Evolutionary conservation across 2,113 vertebrate species (phyloP).

Genomic region (Tetraodon nigroviridis): DNA sequence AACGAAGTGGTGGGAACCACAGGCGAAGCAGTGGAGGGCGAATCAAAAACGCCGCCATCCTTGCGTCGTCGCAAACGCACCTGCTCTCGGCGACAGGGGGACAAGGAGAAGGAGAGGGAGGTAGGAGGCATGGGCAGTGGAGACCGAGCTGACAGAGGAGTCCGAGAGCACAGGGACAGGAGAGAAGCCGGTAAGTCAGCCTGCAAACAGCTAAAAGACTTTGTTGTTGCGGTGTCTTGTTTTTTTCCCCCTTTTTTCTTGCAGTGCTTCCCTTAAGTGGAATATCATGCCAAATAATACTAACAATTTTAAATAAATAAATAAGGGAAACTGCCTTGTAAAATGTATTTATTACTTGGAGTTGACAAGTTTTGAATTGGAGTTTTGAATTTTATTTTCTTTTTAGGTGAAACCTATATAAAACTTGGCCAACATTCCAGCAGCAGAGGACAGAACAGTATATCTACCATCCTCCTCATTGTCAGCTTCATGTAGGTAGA

Average conservation of each 20-base stretch:
- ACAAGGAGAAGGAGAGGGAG: constrained; percentile 69
- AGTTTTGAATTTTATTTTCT: background rate
- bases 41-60: constrained; percentile 67
- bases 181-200: constrained; percentile 62
- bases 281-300: no score
- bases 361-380: no score
- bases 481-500: constrained; percentile 82
- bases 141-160: constrained; percentile 65
- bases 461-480: constrained; percentile 82
- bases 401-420: constrained; percentile 59
- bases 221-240: no score
- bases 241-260: background rate
- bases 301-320: no score
- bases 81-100: constrained; percentile 76
- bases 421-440: constrained; percentile 63
- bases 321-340: no score
- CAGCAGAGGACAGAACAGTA: constrained; percentile 58
- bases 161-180: constrained; percentile 54
- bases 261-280: background rate
- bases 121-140: constrained; percentile 48
- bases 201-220: background rate
- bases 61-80: constrained; percentile 82
- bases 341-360: no score
- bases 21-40: constrained; percentile 71
- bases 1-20: constrained; percentile 79